These are phyloP conservation scores for Ailurus styani DNA, from an alignment of 2,113 vertebrate species.

Conservation along the genomic window DNA sequence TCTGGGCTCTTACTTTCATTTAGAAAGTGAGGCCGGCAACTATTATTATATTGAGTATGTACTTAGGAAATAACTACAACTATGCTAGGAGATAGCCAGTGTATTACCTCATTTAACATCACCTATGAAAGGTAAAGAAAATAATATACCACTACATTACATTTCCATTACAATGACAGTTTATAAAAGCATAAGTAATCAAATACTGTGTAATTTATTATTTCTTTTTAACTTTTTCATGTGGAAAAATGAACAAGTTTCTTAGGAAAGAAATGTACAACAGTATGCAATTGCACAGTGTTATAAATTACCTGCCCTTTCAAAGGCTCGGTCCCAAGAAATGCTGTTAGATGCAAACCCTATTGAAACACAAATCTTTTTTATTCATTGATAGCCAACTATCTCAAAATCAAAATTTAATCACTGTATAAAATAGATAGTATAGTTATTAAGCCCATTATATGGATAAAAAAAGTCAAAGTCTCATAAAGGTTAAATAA, in stretches of 20 bases:
- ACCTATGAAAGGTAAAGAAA: background rate
- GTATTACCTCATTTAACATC: background rate
- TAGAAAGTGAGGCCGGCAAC: background rate
- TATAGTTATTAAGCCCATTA: background rate
- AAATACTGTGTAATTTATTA: background rate
- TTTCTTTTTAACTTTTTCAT: background rate
- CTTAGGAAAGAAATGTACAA: background rate
- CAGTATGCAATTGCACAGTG: background rate
- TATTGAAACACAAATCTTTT: background rate
- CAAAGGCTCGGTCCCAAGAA: background rate
- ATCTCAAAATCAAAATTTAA: background rate
- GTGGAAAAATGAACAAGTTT: background rate
- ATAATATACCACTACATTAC: background rate
- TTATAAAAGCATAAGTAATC: background rate
- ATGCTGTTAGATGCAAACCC: background rate
- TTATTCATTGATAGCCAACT: background rate
- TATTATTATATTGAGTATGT: background rate
- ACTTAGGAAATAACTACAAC: background rate
- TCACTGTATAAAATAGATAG: background rate
- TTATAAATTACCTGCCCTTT: background rate
- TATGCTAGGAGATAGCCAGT: background rate
- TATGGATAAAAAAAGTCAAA: background rate
- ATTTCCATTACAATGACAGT: background rate
- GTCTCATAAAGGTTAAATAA: background rate
- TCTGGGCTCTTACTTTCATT: background rate